Conservation (phyloP, 2,888 invertebrate species). For the Cerastis rubricosa region DNA sequence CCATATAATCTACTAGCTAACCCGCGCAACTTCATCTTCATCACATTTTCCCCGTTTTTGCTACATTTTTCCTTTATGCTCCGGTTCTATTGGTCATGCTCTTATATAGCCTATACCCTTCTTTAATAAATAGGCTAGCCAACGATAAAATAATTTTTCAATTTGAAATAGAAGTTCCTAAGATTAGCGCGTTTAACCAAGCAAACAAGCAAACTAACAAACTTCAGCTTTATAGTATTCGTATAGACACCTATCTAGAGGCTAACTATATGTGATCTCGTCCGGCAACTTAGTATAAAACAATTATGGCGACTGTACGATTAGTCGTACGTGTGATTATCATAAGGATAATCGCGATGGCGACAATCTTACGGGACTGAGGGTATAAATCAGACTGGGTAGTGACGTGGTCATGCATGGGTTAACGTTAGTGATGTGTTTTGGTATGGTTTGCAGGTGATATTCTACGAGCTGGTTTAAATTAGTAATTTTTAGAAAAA, state of each 20-base stretch:
- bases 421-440: conserved; percentile 26
- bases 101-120: too few relatives aligned
- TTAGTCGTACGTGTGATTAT: conserved; percentile 54
- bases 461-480: not conserved
- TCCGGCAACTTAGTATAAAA: conserved; percentile 40
- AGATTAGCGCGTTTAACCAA: too few relatives aligned
- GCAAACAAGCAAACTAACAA: too few relatives aligned
- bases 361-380: conserved; percentile 49
- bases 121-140: too few relatives aligned
- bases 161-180: too few relatives aligned
- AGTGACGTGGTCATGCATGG: conserved; percentile 34
- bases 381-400: conserved; percentile 52
- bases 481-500: not conserved
- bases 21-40: too few relatives aligned
- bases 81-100: too few relatives aligned
- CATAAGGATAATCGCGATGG: conserved; percentile 51
- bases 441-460: conserved; percentile 9
- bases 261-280: conserved; percentile 42
- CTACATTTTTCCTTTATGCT: too few relatives aligned
- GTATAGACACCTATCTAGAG: conserved; percentile 40
- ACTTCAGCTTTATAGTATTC: too few relatives aligned
- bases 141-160: too few relatives aligned
- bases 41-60: too few relatives aligned
- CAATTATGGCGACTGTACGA: conserved; percentile 48
- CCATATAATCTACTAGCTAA: conserved; percentile 4